Evolutionary conservation across 2,797 vertebrate genomes (phyloP).

Genomic region (Sparus aurata): DNA sequence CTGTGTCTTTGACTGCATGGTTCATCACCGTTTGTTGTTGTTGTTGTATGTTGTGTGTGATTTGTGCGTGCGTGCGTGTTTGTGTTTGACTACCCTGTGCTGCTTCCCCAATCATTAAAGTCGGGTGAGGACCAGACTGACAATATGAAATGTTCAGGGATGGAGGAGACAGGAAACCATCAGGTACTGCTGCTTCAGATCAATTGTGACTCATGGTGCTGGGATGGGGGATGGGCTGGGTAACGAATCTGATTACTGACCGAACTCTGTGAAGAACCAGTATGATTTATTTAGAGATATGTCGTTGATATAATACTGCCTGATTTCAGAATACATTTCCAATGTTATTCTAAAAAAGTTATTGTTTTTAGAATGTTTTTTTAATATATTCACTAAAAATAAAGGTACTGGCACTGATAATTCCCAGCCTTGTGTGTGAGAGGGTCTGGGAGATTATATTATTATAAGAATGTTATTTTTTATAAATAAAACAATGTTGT

Average conservation of each 20-base stretch:
- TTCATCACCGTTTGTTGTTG: constrained; percentile 81
- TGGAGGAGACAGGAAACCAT: constrained; percentile 87
- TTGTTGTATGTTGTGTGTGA: constrained; percentile 77
- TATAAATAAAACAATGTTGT: background rate
- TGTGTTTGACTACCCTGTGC: constrained; percentile 54
- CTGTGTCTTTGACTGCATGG: constrained; percentile 80
- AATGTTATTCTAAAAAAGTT: background rate
- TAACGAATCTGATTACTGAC: constrained; percentile 26
- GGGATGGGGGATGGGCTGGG: constrained; percentile 20
- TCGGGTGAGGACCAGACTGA: constrained; percentile 91
- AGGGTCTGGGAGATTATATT: constrained; percentile 5
- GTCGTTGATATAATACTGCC: background rate
- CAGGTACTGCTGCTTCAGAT: constrained; percentile 88
- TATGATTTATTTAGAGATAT: background rate
- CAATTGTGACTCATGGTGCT: constrained; percentile 36
- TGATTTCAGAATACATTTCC: background rate
- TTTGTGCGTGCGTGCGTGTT: constrained; percentile 66
- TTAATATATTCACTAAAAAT: background rate
- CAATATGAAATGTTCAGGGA: constrained; percentile 90
- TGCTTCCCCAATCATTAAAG: constrained; percentile 88
- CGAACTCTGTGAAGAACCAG: background rate
- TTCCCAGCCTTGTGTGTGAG: background rate
- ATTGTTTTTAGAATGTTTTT: background rate
- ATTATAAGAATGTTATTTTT: background rate
- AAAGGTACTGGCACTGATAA: constrained; percentile 4